Base-by-base conservation (phyloP, 2,113 vertebrate genomes). In the Seriola rivoliana region DNA sequence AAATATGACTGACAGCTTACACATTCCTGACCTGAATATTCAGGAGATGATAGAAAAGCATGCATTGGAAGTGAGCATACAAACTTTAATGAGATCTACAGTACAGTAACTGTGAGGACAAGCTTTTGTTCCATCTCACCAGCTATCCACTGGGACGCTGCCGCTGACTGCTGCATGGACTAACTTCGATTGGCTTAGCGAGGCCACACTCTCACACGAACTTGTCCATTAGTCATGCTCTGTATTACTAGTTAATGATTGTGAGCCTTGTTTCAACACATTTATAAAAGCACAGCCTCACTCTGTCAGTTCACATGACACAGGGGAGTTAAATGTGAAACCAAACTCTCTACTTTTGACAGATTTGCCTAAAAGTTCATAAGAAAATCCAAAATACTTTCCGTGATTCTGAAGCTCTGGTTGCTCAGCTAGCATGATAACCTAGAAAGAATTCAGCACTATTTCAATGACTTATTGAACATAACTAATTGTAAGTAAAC, bases 221-320 rank as follows among this genome's bases (percentile, higher is more conserved):
- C 68, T 17, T 42, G 62, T 32, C 81, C 63, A 89, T 85, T 85
- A 79, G 73, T 75, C 62, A 76, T 29, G 72, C 75, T 81, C 82
- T 72, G 68, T 76, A 66, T 42, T 55, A 62, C 62, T 34, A 59
- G 82, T 79, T 80, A 83, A 87, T 87, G 67, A 84, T 82, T 87
- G 12, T 12, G 11, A 68, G 38, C 14, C 71, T 25, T 11, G 29
- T 81, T 58, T 71, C 66, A 38, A 65, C 46, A 81, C 76, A 78
- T 83, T 78, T 29, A 58, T 62, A 68, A 78, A 78, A 44, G 44
- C 21, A 19, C 32, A n/a, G 50, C 57, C 54, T 44, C 46, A 16
- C 29, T 36, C 16, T 52, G 70, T 52, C 13, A 14, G 16, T 72
- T 78, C 32, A 25, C 14, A 68, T 52, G 13, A 59, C 64, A 64